These are phyloP conservation scores for Apostichopus leukothele DNA, from an alignment of 53 echinoderm and acorn worm species.

Conservation along the genomic window DNA sequence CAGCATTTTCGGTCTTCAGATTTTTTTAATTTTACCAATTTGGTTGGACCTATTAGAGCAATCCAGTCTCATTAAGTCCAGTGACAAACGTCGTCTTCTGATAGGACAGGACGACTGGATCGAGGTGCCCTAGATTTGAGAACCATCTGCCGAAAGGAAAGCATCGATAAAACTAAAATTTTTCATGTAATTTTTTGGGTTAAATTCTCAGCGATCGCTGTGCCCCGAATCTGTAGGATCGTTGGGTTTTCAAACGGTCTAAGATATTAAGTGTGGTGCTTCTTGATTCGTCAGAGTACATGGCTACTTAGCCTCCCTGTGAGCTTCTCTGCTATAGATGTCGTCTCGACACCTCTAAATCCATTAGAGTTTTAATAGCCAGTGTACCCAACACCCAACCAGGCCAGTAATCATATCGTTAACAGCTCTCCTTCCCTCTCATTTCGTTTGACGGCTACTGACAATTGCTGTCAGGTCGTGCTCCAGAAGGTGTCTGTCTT, in stretches of 20 bases:
- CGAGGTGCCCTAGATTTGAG: too few species aligned
- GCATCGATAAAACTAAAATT: too few species aligned
- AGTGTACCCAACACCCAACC: constrained; percentile 38
- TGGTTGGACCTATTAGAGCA: too few species aligned
- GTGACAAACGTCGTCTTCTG: too few species aligned
- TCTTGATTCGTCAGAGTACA: constrained; percentile 1
- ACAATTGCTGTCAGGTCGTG: constrained; percentile 34
- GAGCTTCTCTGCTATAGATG: constrained; percentile 12
- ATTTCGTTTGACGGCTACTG: constrained; percentile 35
- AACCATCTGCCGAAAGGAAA: too few species aligned
- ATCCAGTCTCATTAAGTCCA: too few species aligned
- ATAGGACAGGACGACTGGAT: too few species aligned
- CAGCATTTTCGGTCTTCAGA: too few species aligned
- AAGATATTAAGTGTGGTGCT: neutral
- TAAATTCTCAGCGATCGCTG: neutral
- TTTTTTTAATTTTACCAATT: too few species aligned
- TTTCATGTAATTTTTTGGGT: too few species aligned
- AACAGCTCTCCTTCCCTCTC: constrained; percentile 17
- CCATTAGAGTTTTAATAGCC: constrained; percentile 23
- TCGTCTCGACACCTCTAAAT: constrained; percentile 38
- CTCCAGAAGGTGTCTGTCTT: constrained; percentile 40
- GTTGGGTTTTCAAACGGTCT: neutral
- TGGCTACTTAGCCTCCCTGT: constrained; percentile 46
- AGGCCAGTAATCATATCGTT: constrained; percentile 41
- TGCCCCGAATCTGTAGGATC: neutral